Percentiles rank a stretch among this genome's conserved stretches.
Evolutionary conservation across 2,888 invertebrate species (phyloP).

Genomic region (Andrena camellia): DNA sequence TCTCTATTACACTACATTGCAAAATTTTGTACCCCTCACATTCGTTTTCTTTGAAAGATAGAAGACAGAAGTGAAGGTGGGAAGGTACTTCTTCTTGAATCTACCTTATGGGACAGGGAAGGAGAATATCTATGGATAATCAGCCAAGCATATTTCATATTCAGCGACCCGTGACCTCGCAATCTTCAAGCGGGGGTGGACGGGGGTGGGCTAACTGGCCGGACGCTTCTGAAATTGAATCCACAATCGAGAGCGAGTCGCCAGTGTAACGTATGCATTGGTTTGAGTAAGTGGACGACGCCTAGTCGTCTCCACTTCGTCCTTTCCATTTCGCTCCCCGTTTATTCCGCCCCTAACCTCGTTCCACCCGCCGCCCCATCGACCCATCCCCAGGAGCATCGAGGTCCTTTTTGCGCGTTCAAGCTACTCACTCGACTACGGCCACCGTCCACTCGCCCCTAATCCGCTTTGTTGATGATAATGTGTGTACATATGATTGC

Average conservation of each 20-base stretch:
- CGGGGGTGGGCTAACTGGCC: constrained; percentile 61
- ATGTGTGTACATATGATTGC: constrained; percentile 49
- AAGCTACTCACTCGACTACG: constrained; percentile 51
- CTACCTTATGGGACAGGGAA: constrained; percentile 13
- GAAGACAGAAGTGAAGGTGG: background rate
- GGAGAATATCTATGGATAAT: constrained; percentile 74
- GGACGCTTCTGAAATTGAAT: constrained; percentile 82
- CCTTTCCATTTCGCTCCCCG: constrained; percentile 37
- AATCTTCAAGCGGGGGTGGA: constrained; percentile 72
- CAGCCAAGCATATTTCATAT: constrained; percentile 78
- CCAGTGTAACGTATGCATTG: constrained; percentile 80
- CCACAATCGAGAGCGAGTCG: constrained; percentile 76
- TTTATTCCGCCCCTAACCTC: constrained; percentile 19
- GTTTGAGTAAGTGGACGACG: constrained; percentile 75
- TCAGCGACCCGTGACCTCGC: constrained; percentile 76
- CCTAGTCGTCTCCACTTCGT: constrained; percentile 50
- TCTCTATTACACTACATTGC: background rate
- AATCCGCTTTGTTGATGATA: constrained; percentile 63
- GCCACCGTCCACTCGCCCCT: constrained; percentile 53
- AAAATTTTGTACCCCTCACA: background rate
- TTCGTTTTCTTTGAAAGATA: background rate
- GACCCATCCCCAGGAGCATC: constrained; percentile 33
- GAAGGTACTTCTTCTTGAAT: background rate
- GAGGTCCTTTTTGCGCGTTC: constrained; percentile 51
- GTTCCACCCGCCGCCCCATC: constrained; percentile 34